Conservation (phyloP, 2,113 vertebrate species). For the Catharus fuscescens region DNA sequence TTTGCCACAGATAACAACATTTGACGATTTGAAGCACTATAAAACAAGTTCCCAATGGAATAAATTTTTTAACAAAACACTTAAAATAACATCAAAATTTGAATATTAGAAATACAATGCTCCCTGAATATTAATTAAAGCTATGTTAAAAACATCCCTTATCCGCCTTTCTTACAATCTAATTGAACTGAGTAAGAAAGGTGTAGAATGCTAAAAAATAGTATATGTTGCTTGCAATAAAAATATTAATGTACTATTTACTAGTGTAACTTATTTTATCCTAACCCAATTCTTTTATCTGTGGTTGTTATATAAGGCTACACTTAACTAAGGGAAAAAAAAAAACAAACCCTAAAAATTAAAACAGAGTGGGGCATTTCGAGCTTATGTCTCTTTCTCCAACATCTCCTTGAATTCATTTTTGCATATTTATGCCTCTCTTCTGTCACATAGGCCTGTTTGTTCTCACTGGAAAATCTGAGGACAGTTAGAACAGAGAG, state of each 20-base stretch:
- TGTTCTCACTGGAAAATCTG: neutral
- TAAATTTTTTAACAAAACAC: neutral
- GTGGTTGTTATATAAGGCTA: neutral
- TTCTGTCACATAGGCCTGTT: neutral
- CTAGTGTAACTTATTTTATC: neutral
- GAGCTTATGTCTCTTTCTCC: neutral
- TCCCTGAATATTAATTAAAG: neutral
- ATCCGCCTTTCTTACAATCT: neutral
- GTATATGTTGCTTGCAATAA: neutral
- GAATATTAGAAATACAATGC: neutral
- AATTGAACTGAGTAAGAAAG: neutral
- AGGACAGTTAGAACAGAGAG: neutral
- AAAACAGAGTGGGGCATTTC: neutral
- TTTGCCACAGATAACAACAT: neutral
- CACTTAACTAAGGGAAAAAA: neutral
- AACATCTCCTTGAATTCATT: neutral
- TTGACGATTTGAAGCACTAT: neutral
- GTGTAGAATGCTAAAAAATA: neutral
- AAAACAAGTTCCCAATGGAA: neutral
- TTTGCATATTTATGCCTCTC: neutral
- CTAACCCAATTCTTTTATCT: neutral
- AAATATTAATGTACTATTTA: neutral
- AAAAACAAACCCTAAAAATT: neutral
- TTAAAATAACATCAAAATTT: neutral
- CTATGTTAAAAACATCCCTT: neutral